Percentiles rank a stretch among this genome's conserved stretches.
Evolutionary conservation across 2,888 invertebrate species (phyloP).

Genomic region (Unio pictorum): DNA sequence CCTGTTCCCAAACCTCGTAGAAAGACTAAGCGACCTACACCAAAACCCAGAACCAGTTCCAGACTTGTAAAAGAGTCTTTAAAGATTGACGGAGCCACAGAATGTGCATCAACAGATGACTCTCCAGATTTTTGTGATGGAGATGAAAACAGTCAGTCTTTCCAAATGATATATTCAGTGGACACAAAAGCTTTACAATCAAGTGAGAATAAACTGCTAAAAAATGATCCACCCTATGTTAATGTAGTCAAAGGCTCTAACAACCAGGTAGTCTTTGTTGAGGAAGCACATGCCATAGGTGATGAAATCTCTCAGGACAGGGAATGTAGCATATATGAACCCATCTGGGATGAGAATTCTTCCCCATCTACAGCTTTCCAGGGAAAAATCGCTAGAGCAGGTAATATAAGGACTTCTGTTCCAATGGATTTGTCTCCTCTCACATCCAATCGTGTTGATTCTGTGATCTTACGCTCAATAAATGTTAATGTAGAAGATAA

Average conservation of each 20-base stretch:
- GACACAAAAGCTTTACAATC: too few relatives aligned
- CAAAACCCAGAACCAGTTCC: constrained; percentile 14
- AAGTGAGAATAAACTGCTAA: too few relatives aligned
- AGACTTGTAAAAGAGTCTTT: constrained; percentile 1
- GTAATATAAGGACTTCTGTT: constrained; percentile 5
- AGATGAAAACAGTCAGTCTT: constrained; percentile 3
- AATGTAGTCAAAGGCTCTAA: too few relatives aligned
- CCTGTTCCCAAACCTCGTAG: neutral
- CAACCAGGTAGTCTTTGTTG: too few relatives aligned
- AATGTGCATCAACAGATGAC: constrained; percentile 26
- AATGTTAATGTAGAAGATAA: too few relatives aligned
- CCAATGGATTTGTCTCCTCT: constrained; percentile 27
- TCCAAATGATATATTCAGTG: too few relatives aligned
- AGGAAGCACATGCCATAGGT: neutral
- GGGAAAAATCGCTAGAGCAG: constrained; percentile 3
- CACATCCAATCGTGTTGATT: neutral
- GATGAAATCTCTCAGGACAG: neutral
- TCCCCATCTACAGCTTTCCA: neutral
- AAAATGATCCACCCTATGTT: too few relatives aligned
- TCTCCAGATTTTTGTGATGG: constrained; percentile 2
- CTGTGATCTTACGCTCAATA: too few relatives aligned
- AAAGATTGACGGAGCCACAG: constrained; percentile 16
- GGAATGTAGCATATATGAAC: constrained; percentile 24
- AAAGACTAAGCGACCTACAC: neutral
- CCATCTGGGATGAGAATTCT: constrained; percentile 29